phyloP scores from a whole-genome alignment of 1,140 invertebrate genomes.

The Magallana ariakensis region DNA sequence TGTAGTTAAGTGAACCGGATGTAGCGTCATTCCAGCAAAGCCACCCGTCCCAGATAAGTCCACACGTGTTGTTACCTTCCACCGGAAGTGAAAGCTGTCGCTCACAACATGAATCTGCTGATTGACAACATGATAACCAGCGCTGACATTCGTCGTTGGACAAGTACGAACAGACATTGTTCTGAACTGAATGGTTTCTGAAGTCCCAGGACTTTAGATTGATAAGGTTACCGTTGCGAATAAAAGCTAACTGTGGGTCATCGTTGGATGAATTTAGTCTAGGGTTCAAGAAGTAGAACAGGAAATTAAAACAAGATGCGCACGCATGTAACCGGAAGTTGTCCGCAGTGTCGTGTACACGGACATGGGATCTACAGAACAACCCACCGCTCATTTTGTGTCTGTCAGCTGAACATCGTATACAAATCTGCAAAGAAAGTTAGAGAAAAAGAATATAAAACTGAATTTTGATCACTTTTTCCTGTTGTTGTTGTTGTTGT shows the following conservation, averaged over 20 bases:
- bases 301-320: constrained; percentile 29
- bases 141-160: constrained; percentile 63
- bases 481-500: neutral
- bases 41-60: constrained; percentile 91
- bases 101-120: constrained; percentile 66
- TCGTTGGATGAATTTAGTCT: neutral
- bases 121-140: constrained; percentile 67
- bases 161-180: constrained; percentile 65
- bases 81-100: constrained; percentile 65
- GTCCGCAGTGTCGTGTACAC: neutral
- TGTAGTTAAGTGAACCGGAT: constrained; percentile 86
- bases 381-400: neutral
- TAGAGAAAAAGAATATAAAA: neutral
- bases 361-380: neutral
- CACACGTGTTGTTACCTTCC: constrained; percentile 81
- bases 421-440: neutral
- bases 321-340: constrained; percentile 12
- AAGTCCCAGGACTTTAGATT: neutral
- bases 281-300: constrained; percentile 4
- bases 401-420: neutral
- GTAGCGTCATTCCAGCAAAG: constrained; percentile 91
- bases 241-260: neutral
- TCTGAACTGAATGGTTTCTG: constrained; percentile 3
- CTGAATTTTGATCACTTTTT: neutral
- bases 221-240: neutral